Evolutionary conservation across 1,140 invertebrate genomes (phyloP).

Genomic region (Scaptodrosophila lebanonensis): DNA sequence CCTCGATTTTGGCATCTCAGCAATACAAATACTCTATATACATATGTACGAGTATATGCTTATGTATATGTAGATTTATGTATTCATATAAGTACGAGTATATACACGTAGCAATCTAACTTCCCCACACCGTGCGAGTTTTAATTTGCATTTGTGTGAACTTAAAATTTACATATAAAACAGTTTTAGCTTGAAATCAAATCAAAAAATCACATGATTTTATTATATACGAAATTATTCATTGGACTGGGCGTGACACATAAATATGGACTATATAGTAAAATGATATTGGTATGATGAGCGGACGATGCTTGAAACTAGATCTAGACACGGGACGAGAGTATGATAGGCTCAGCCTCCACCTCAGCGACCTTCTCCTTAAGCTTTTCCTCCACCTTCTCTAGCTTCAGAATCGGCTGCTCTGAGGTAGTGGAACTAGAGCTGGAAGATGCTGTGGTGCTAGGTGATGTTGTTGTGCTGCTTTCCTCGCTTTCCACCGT

Average conservation of each 20-base stretch:
- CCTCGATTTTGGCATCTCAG: slow-evolving; percentile 38
- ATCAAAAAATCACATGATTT: slow-evolving; percentile 72
- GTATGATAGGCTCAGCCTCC: slow-evolving; percentile 69
- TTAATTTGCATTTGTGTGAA: slow-evolving; percentile 44
- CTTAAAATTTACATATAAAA: slow-evolving; percentile 59
- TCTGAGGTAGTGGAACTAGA: slow-evolving; percentile 30
- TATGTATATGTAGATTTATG: too few relatives aligned
- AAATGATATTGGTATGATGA: neutral
- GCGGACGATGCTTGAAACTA: slow-evolving; percentile 33
- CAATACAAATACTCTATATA: too few relatives aligned
- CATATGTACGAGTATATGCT: too few relatives aligned
- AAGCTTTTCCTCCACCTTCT: slow-evolving; percentile 66
- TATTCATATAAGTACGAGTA: too few relatives aligned
- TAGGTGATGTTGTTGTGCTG: slow-evolving; percentile 12
- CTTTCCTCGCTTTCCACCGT: slow-evolving; percentile 34
- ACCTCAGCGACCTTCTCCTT: slow-evolving; percentile 76
- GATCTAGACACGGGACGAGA: slow-evolving; percentile 58
- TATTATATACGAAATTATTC: slow-evolving; percentile 18
- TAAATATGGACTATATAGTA: slow-evolving; percentile 48
- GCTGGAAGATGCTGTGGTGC: slow-evolving; percentile 8
- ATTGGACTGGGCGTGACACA: slow-evolving; percentile 61
- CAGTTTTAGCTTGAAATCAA: slow-evolving; percentile 33
- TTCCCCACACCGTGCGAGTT: slow-evolving; percentile 6
- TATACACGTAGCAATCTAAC: too few relatives aligned
- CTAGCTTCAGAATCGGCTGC: slow-evolving; percentile 46